Evolutionary conservation across 2,797 vertebrate species (phyloP), one percentile per base, ranked within the genome.

Genomic region (Lates japonicus): DNA sequence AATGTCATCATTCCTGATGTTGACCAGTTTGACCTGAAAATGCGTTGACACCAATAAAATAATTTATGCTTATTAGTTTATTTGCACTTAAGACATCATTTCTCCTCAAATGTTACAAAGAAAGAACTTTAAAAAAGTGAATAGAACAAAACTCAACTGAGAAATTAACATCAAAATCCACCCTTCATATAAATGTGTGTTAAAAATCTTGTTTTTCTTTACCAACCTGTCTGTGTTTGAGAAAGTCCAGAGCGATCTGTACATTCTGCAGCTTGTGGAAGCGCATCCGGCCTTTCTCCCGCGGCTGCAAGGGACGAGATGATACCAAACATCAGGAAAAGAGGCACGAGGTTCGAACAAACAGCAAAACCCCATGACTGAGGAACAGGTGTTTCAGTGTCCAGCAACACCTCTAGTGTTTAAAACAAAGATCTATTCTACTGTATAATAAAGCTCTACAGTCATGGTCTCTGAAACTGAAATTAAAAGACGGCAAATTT

Each of bases 251-350:
- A 57, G 98, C 98, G 0, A 99, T 99, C 95, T 98, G 98, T 3
- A 99, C 98, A 0, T 99, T 99, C 96, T 99, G 98, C 86, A 99
- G 95, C 76, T 98, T 98, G 94, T 99, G 98, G 95, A 98, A 99
- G 12, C 98, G 97, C 98, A 99, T 98, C 59, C 97, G 93, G 2
- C 98, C 98, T 81, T 98, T 99, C 90, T 99, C 97, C 46, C 90
- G 86, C 5, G 95, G 94, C 96, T 96, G 91, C 0, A 70, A 86
- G 59, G 86, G 80, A 63, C 14, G 29, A 86, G 70, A 85, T 11
- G 39, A 84, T 3, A 41, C 0, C 11, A 2, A 49, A 59, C 48
- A 66, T 90, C 25, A 92, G 64, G 20, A 69, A 52, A 58, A 4
- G 29, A 65, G 29, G 5, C 9, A 7, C 0, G 37, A 7, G 5